These are phyloP conservation scores for Agriopis aurantiaria DNA, from an alignment of 2,888 invertebrate genomes.

Conservation along the genomic window DNA sequence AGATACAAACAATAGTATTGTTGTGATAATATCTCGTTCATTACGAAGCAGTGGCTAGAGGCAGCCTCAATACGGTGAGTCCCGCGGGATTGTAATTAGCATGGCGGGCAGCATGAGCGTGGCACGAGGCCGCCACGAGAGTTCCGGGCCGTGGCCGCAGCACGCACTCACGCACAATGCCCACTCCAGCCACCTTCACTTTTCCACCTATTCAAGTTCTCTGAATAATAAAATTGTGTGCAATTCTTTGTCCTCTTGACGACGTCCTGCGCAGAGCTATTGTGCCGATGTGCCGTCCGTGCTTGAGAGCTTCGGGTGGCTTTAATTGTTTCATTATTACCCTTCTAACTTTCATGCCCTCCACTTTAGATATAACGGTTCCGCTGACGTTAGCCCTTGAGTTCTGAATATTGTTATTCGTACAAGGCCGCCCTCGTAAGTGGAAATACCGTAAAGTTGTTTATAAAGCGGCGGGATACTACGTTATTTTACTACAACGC, in stretches of 20 bases:
- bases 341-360: slow-evolving; percentile 56
- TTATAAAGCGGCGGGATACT: slow-evolving; percentile 34
- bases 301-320: slow-evolving; percentile 62
- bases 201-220: slow-evolving; percentile 65
- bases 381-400: slow-evolving; percentile 55
- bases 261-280: slow-evolving; percentile 61
- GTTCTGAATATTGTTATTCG: slow-evolving; percentile 37
- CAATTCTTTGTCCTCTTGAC: slow-evolving; percentile 61
- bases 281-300: slow-evolving; percentile 62
- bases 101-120: slow-evolving; percentile 52
- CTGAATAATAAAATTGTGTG: slow-evolving; percentile 70
- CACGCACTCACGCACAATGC: slow-evolving; percentile 68
- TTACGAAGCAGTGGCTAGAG: not conserved
- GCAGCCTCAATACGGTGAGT: slow-evolving; percentile 17
- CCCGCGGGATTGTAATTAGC: slow-evolving; percentile 65
- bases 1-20: too few species aligned
- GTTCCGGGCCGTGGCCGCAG: slow-evolving; percentile 60
- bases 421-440: slow-evolving; percentile 32
- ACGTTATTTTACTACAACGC: slow-evolving; percentile 39
- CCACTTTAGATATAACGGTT: slow-evolving; percentile 52
- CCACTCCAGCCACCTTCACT: slow-evolving; percentile 66
- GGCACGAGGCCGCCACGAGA: slow-evolving; percentile 49
- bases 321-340: slow-evolving; percentile 68
- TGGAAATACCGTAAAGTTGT: slow-evolving; percentile 36
- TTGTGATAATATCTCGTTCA: not conserved